A percentile compares a stretch with the other conserved stretches of the same genome.
phyloP scores from a whole-genome alignment of 2,888 invertebrate genomes.

The Nineta flava region DNA sequence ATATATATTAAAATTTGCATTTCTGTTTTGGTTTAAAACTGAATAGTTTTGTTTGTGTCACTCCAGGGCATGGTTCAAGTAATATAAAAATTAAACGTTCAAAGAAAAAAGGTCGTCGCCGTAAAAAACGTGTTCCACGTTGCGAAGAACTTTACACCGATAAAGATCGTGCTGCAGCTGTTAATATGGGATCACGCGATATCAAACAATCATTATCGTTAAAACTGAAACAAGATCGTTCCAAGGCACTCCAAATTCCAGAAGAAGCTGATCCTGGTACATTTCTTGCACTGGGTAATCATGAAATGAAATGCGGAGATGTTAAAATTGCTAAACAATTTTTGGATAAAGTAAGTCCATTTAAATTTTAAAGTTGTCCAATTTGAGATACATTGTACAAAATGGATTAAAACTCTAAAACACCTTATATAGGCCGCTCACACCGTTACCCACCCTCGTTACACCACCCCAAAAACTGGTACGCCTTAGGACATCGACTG shows the following conservation, averaged over 20 bases:
- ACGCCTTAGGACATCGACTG: no score
- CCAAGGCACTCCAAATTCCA: constrained; percentile 52
- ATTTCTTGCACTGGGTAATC: constrained; percentile 56
- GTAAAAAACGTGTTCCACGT: constrained; percentile 26
- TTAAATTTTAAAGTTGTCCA: not conserved
- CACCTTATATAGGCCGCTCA: no score
- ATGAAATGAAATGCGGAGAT: constrained; percentile 61
- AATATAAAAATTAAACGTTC: not conserved
- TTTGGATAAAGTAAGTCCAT: constrained; percentile 52
- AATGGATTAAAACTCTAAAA: no score
- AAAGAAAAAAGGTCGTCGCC: constrained; percentile 18
- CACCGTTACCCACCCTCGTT: no score
- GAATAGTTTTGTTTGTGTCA: not conserved
- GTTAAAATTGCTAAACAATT: constrained; percentile 55
- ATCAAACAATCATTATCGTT: constrained; percentile 71
- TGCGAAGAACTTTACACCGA: constrained; percentile 74
- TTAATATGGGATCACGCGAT: constrained; percentile 71
- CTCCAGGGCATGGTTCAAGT: no score
- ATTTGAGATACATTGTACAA: no score
- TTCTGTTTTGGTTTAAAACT: not conserved
- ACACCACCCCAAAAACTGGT: no score
- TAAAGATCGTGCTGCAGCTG: constrained; percentile 80
- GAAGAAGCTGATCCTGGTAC: constrained; percentile 66
- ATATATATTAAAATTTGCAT: not conserved
- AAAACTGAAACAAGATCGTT: constrained; percentile 63